phyloP scores from a whole-genome alignment of 2,113 vertebrate genomes.

The Pomatorhinus ruficollis region DNA sequence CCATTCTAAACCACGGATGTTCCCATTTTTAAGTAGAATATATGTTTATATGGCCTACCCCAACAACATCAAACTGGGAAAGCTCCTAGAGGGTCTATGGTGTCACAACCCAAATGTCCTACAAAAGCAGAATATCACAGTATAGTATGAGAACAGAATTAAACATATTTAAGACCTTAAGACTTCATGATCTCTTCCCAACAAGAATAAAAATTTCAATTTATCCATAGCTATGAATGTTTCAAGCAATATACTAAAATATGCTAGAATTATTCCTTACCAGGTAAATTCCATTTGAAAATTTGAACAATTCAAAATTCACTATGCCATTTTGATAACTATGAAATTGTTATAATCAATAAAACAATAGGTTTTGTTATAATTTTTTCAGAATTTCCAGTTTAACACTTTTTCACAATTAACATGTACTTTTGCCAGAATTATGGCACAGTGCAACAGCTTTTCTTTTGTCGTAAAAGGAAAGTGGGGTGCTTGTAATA shows the following conservation, averaged over 20 bases:
- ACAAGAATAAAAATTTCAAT: neutral
- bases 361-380: neutral
- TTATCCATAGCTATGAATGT: neutral
- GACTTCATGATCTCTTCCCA: neutral
- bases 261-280: neutral
- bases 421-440: neutral
- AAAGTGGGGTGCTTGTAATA: neutral
- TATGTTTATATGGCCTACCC: neutral
- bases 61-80: neutral
- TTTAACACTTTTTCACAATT: neutral
- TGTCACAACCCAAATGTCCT: neutral
- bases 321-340: neutral
- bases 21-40: slow-evolving; percentile 1
- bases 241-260: neutral
- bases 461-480: neutral
- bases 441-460: neutral
- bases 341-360: neutral
- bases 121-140: neutral
- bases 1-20: neutral
- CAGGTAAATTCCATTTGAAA: neutral
- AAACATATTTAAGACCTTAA: neutral
- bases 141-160: neutral
- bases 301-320: neutral
- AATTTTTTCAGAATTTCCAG: neutral
- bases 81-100: neutral